Evolutionary conservation across 2,797 vertebrate genomes (phyloP).

Genomic region (Liasis olivaceus): DNA sequence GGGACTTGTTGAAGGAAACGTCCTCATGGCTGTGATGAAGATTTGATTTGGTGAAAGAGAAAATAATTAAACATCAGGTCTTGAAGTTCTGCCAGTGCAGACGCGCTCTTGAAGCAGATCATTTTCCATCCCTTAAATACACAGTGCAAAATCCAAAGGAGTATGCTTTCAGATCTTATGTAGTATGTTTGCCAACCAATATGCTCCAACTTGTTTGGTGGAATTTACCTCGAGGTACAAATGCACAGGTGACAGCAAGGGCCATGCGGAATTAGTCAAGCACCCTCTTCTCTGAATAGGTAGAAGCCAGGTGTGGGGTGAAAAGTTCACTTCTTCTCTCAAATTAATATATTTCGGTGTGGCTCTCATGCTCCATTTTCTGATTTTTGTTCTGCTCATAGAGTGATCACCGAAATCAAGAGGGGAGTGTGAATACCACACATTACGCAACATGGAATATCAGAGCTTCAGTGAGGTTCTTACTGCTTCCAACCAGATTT

Average conservation of each 20-base stretch:
- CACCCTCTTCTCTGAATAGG: background rate
- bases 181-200: background rate
- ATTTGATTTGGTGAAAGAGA: background rate
- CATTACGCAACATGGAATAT: background rate
- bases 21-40: background rate
- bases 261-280: background rate
- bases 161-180: background rate
- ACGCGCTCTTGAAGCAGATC: background rate
- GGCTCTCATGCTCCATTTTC: conserved; percentile 3
- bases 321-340: background rate
- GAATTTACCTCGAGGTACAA: background rate
- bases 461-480: too few species aligned
- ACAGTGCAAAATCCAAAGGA: background rate
- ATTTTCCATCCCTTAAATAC: background rate
- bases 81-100: background rate
- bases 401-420: background rate
- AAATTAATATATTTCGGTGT: conserved; percentile 5
- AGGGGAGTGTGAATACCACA: background rate
- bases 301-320: background rate
- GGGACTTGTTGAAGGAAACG: background rate
- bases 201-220: background rate
- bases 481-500: too few species aligned
- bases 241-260: background rate
- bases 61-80: background rate
- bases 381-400: background rate